Conservation (phyloP, 1,140 invertebrate species). For the Trigoniulus corallinus region DNA sequence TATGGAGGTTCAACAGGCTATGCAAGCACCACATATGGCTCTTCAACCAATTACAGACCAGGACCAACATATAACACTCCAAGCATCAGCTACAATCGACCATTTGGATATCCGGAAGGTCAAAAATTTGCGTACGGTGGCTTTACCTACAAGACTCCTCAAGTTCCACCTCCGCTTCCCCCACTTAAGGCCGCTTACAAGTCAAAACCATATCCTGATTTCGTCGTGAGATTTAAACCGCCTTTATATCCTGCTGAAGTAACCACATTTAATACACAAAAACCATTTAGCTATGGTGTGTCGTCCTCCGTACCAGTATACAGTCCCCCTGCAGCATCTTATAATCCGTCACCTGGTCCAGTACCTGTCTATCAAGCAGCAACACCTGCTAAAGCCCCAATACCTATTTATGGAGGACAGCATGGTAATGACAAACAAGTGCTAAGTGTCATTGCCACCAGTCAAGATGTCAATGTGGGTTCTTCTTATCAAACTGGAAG, state of each 20-base stretch:
- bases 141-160: neutral
- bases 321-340: neutral
- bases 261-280: no score
- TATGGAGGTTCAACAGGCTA: no score
- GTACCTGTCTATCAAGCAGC: neutral
- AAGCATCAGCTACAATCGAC: neutral
- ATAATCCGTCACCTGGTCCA: neutral
- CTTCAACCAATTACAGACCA: no score
- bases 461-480: neutral
- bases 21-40: no score
- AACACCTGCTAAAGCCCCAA: neutral
- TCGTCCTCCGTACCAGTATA: neutral
- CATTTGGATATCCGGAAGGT: neutral
- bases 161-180: neutral
- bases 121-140: neutral
- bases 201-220: neutral
- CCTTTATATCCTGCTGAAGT: neutral
- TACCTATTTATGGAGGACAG: neutral
- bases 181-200: neutral
- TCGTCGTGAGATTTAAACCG: neutral
- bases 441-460: neutral
- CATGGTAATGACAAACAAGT: neutral
- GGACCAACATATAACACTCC: no score
- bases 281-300: neutral
- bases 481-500: neutral